phyloP scores from a whole-genome alignment of 2,113 vertebrate genomes.

The Microcebus ravelobensis region DNA sequence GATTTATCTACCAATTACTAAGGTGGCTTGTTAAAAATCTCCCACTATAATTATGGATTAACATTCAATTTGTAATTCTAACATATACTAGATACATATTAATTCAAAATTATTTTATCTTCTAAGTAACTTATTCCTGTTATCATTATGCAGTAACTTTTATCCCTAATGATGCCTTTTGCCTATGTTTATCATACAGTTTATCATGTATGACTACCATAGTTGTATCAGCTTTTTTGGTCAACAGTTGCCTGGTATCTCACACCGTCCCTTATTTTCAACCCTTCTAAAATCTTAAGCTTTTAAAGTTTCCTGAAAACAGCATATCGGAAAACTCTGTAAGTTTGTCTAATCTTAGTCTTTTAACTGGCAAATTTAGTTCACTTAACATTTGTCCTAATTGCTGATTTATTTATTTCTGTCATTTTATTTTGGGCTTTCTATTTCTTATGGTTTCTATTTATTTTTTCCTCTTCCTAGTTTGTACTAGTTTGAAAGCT shows the following conservation, averaged over 20 bases:
- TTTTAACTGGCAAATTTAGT: background rate
- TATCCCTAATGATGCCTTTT: background rate
- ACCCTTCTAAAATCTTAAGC: background rate
- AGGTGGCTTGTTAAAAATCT: conserved; percentile 14
- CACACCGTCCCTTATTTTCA: conserved; percentile 21
- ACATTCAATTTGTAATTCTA: background rate
- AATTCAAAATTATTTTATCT: background rate
- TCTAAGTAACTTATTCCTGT: background rate
- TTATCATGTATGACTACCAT: background rate
- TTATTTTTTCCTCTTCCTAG: background rate
- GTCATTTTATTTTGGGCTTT: conserved; percentile 32
- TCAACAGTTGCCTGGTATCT: background rate
- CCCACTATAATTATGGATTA: background rate
- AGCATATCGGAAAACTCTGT: background rate
- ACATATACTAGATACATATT: background rate
- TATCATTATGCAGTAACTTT: background rate
- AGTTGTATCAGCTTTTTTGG: background rate
- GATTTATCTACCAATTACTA: background rate
- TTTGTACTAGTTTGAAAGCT: conserved; percentile 21
- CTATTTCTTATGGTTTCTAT: background rate
- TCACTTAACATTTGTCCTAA: conserved; percentile 28
- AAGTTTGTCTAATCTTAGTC: background rate
- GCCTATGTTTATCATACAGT: background rate
- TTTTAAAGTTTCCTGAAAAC: background rate
- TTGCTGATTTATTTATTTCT: background rate